Evolutionary conservation across 2,797 vertebrate species (phyloP).

Genomic region (Sebastes flavidus): DNA sequence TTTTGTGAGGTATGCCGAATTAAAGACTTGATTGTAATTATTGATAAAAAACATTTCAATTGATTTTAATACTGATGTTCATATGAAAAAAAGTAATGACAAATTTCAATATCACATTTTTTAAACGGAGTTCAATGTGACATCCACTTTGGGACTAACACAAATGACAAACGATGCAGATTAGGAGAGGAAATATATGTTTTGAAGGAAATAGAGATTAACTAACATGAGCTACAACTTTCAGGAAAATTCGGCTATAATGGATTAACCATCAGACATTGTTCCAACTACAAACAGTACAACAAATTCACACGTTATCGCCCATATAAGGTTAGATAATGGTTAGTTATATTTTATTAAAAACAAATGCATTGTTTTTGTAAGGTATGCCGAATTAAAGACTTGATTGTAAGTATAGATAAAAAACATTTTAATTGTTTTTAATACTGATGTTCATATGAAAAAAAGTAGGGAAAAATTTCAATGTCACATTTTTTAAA

Average conservation of each 20-base stretch:
- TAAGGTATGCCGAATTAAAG: too few species aligned
- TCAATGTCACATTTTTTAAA: neutral
- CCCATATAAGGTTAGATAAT: neutral
- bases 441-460: fast-evolving
- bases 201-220: neutral
- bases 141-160: neutral
- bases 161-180: neutral
- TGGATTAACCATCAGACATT: too few species aligned
- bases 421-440: fast-evolving
- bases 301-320: neutral
- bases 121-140: too few species aligned
- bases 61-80: too few species aligned
- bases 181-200: neutral
- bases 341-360: neutral
- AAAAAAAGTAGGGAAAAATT: neutral
- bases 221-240: neutral
- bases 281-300: too few species aligned
- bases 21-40: too few species aligned
- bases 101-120: too few species aligned
- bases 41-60: too few species aligned
- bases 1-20: too few species aligned
- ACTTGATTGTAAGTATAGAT: fast-evolving
- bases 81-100: too few species aligned
- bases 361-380: neutral
- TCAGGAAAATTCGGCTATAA: neutral